Base-by-base conservation (phyloP, 2,888 invertebrate species). In the Cheiracanthium punctorium region DNA sequence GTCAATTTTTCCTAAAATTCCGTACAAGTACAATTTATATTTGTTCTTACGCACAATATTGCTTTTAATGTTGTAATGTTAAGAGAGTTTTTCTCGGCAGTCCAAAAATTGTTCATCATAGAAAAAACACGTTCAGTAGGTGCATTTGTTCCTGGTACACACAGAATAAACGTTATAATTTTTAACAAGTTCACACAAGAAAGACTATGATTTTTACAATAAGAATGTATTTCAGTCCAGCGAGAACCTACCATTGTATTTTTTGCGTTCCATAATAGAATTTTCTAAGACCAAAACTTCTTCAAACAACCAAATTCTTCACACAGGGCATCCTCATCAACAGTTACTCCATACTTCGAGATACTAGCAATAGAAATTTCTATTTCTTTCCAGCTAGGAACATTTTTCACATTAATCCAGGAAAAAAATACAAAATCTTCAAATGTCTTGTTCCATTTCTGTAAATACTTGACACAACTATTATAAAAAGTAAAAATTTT, bases 81-180 rank as follows among this genome's bases (percentile, higher is more conserved):
- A 24, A 64, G 64, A 64, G 64, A 20, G n/a, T 10, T 64, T 24
- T 64, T 14, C n/a, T 64, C 64, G 8, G 8, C 24, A 20, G 64
- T 20, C 64, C 64, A 64, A 17, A 64, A 24, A 10, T 64, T 64
- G 10, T 64, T 24, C 64, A 64, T 64, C 20, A n/a, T 10, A 24
- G 24, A 64, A n/a, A 64, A 64, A 7, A 64, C 64, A 17, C 64
- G n/a, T n/a, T 64, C 24, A 8, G 64, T 64, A 14, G 64, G 64
- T 12, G 64, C 64, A 24, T 64, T 64, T 64, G 64, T 64, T n/a
- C 64, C 64, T 64, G 64, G 64, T n/a, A 64, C 8, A 24, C 64
- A 64, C 20, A 14, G n/a, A 20, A 64, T 24, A 64, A 20, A 64
- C n/a, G 8, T n/a, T 12, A 64, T n/a, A 8, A n/a, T 20, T n/a